Evolutionary conservation across 2,888 invertebrate genomes (phyloP), one percentile per base, ranked within the genome.

Genomic region (Craniophora ligustri): DNA sequence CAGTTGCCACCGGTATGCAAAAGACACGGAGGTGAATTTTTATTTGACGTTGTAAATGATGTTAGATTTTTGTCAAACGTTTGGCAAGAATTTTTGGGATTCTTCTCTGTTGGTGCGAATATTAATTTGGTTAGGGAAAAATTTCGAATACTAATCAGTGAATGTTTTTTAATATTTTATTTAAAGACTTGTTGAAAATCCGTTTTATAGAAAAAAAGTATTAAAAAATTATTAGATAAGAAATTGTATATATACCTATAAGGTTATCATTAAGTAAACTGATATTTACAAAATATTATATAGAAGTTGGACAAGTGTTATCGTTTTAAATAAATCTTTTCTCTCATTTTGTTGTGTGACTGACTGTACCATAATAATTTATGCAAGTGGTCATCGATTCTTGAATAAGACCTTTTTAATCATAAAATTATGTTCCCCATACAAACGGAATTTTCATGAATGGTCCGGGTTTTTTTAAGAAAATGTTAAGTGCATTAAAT

Each of bases 361-460:
- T 15, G 67, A 74, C 63, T 72, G 73, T 77, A 79, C 75, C 72
- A 81, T 80, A 87, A 92, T 91, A 91, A 92, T 91, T 91, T 91
- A 91, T 92, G 92, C 91, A 91, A 92, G 90, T 89, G 92, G 92
- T 91, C 92, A 92, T 83, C 84, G 75, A 71, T 78, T 73, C 69
- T 65, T 82, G 78, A 82, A 83, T 81, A 61, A 80, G 77, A 71
- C 81, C 79, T 82, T 87, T 88, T 87, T 87, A 88, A 87, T 88
- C 86, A 85, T 79, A 81, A 81, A 88, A 87, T 85, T 80, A 88
- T 85, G 86, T 84, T 78, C 83, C 79, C 53, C 61, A 69, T 61
- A 73, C 72, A 71, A 71, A 73, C 38, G 42, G 53, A 60, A 58
- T 56, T 59, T 53, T 39, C 11, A 30, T 71, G 72, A 73, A 73